A percentile compares a stretch with the other conserved stretches of the same genome.
Evolutionary conservation across 2,888 invertebrate species (phyloP).

Genomic region (Sicus ferrugineus): DNA sequence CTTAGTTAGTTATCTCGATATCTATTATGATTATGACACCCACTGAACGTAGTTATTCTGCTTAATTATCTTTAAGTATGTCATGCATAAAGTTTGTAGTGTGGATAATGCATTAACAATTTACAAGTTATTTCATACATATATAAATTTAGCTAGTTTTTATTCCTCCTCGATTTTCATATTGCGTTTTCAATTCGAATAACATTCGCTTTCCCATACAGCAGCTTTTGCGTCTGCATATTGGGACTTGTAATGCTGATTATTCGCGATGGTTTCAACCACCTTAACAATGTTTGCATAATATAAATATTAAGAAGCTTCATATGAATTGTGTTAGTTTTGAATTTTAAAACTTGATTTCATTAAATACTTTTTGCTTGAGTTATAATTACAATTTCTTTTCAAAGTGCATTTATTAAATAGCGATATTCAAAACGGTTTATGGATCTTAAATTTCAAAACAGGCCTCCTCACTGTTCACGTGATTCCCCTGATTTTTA

Average conservation of each 20-base stretch:
- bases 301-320: conserved; percentile 15
- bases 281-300: conserved; percentile 9
- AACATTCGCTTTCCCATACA: conserved; percentile 11
- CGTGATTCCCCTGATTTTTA: too few species aligned
- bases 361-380: not conserved
- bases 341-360: conserved; percentile 16
- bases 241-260: conserved; percentile 12
- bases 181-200: conserved; percentile 21
- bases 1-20: not conserved
- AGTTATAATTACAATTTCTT: not conserved
- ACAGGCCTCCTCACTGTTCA: too few species aligned
- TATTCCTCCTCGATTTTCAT: not conserved
- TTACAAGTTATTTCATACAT: conserved; percentile 27
- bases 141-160: conserved; percentile 19
- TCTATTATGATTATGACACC: conserved; percentile 27
- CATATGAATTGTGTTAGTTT: conserved; percentile 3
- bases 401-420: conserved; percentile 1
- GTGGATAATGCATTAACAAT: conserved; percentile 25
- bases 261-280: not conserved
- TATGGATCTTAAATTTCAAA: not conserved
- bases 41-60: conserved; percentile 23
- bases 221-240: not conserved
- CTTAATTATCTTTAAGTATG: conserved; percentile 21
- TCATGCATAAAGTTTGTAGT: conserved; percentile 22
- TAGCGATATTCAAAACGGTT: not conserved